A percentile compares a stretch with the other conserved stretches of the same genome.
phyloP scores from a whole-genome alignment of 2,888 invertebrate genomes.

The Macrosiphum euphorbiae region DNA sequence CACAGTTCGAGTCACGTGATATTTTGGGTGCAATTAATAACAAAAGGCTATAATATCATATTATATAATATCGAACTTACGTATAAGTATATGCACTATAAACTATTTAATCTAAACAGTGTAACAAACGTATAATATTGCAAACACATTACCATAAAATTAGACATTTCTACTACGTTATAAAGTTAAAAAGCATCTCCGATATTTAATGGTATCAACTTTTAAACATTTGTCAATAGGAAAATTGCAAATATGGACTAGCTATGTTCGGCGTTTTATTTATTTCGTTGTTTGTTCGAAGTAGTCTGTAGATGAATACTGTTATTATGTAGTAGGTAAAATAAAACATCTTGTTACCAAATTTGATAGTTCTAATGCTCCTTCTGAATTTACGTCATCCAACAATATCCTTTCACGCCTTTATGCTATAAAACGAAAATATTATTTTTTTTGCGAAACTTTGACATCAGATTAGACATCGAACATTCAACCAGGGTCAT shows the following conservation, averaged over 20 bases:
- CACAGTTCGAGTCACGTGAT: not conserved
- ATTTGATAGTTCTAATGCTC: not conserved
- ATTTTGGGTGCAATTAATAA: not conserved
- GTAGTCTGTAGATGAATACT: not conserved
- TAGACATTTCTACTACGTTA: not conserved
- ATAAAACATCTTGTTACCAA: not conserved
- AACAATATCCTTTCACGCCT: not conserved
- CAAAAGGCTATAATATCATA: not conserved
- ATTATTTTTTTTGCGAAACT: not conserved
- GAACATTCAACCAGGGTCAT: not conserved
- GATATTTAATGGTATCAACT: not conserved
- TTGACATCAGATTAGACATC: not conserved
- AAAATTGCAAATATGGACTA: not conserved
- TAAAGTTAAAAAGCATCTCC: not conserved
- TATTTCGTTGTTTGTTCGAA: not conserved
- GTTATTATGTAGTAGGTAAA: not conserved
- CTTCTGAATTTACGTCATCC: not conserved
- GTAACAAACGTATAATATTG: too few species aligned
- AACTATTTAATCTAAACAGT: not conserved
- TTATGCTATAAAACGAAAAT: not conserved
- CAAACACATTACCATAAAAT: not conserved
- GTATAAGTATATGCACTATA: not conserved
- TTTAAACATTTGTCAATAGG: not conserved
- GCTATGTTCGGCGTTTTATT: not conserved
- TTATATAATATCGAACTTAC: not conserved